Percentiles rank a stretch among this genome's conserved stretches.
Conservation (phyloP, 2,113 vertebrate species). For the Chaenocephalus aceratus region DNA sequence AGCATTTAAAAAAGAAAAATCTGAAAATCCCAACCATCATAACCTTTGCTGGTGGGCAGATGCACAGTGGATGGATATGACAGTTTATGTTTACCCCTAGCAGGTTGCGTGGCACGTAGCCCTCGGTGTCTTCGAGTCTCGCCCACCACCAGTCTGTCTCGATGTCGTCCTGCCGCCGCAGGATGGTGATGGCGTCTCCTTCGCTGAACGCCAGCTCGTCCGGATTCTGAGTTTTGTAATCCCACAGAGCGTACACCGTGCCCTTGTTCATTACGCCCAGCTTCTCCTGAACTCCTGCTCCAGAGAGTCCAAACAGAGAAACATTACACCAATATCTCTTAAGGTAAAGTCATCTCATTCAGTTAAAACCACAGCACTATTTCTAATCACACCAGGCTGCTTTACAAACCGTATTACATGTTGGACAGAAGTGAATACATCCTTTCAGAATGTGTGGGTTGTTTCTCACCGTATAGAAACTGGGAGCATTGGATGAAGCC, state of each 20-base stretch:
- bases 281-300: slow-evolving; percentile 96
- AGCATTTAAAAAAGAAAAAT: too few relatives aligned
- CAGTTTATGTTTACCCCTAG: slow-evolving; percentile 88
- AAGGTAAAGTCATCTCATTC: not conserved
- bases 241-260: slow-evolving; percentile 92
- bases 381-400: not conserved
- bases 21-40: too few relatives aligned
- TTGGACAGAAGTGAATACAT: not conserved
- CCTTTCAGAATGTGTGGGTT: not conserved
- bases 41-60: not conserved
- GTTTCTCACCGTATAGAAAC: slow-evolving; percentile 90
- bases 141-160: slow-evolving; percentile 99
- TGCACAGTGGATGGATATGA: not conserved
- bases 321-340: not conserved
- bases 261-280: slow-evolving; percentile 99
- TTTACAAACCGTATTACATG: not conserved
- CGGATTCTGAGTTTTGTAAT: slow-evolving; percentile 90
- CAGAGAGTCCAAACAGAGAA: not conserved
- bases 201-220: slow-evolving; percentile 95
- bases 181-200: slow-evolving; percentile 91
- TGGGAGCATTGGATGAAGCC: slow-evolving; percentile 97
- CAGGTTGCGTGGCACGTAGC: slow-evolving; percentile 96
- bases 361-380: not conserved
- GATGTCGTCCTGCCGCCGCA: slow-evolving; percentile 91
- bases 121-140: slow-evolving; percentile 91